Conservation (phyloP, 2,888 invertebrate species). For the Osmoderma eremita region DNA sequence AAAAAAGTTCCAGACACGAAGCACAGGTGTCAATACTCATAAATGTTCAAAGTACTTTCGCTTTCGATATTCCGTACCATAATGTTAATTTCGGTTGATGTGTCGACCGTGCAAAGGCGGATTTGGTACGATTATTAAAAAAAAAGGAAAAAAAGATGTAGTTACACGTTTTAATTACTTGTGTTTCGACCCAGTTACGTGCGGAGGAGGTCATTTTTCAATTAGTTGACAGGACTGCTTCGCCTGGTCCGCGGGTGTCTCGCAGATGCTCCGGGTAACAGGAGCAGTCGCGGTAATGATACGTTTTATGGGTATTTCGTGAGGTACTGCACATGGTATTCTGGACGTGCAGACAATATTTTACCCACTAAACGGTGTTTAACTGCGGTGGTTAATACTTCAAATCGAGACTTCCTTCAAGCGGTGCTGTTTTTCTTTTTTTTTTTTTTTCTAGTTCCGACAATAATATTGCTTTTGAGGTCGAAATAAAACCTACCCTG, state of each 20-base stretch:
- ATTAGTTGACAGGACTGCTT: slow-evolving; percentile 26
- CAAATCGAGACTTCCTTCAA: slow-evolving; percentile 23
- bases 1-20: slow-evolving; percentile 8
- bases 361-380: slow-evolving; percentile 21
- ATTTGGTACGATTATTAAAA: slow-evolving; percentile 10
- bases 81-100: slow-evolving; percentile 24
- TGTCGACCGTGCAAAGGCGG: slow-evolving; percentile 1
- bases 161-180: slow-evolving; percentile 34
- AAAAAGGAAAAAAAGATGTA: background rate
- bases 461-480: background rate
- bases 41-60: slow-evolving; percentile 26
- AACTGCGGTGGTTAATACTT: slow-evolving; percentile 14
- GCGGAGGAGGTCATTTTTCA: slow-evolving; percentile 20
- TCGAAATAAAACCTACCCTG: background rate
- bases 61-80: slow-evolving; percentile 18
- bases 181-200: slow-evolving; percentile 24
- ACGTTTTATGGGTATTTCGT: slow-evolving; percentile 42
- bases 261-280: slow-evolving; percentile 45
- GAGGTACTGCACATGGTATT: slow-evolving; percentile 41
- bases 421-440: background rate
- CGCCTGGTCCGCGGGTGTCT: slow-evolving; percentile 38
- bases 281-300: slow-evolving; percentile 41
- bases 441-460: background rate
- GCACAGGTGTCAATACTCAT: slow-evolving; percentile 26
- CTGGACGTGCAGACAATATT: slow-evolving; percentile 12